Evolutionary conservation across 92 coral and sea anemone genomes (phyloP).

Genomic region (Chrysogorgia sp.): DNA sequence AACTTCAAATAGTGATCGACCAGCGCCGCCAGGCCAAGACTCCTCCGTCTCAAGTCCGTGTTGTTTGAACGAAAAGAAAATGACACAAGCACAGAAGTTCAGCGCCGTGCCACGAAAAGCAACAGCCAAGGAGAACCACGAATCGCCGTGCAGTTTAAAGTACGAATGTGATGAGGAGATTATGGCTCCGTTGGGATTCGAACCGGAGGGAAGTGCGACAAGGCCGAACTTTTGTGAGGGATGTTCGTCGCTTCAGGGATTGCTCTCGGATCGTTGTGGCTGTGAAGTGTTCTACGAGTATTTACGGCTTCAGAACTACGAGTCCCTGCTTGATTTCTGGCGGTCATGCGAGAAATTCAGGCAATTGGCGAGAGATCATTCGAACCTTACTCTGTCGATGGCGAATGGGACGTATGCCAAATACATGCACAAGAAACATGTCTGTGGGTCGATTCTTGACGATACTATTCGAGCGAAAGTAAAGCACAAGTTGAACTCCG

Average conservation of each 20-base stretch:
- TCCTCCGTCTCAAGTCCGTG: constrained; percentile 65
- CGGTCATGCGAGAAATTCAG: constrained; percentile 80
- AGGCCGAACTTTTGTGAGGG: constrained; percentile 83
- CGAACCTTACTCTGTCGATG: constrained; percentile 66
- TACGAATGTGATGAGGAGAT: constrained; percentile 75
- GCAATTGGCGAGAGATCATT: constrained; percentile 83
- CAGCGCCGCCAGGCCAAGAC: constrained; percentile 98
- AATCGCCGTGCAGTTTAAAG: constrained; percentile 55
- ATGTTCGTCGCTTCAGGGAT: constrained; percentile 71
- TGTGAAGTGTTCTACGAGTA: constrained; percentile 75
- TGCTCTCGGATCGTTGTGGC: constrained; percentile 77
- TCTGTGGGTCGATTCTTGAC: constrained; percentile 69
- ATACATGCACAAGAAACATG: constrained; percentile 66
- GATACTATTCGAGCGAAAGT: constrained; percentile 71
- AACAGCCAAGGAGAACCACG: constrained; percentile 73
- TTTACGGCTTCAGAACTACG: constrained; percentile 69
- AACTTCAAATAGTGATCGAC: constrained; percentile 73
- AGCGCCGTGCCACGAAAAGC: constrained; percentile 71
- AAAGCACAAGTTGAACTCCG: constrained; percentile 71
- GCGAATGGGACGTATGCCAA: constrained; percentile 87
- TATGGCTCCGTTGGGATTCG: constrained; percentile 93
- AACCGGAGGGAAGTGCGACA: constrained; percentile 97
- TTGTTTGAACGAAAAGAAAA: constrained; percentile 55
- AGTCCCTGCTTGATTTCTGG: constrained; percentile 89
- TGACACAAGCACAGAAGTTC: too few relatives aligned